Evolutionary conservation across 2,888 invertebrate species (phyloP).

Genomic region (Halocaridina rubra): DNA sequence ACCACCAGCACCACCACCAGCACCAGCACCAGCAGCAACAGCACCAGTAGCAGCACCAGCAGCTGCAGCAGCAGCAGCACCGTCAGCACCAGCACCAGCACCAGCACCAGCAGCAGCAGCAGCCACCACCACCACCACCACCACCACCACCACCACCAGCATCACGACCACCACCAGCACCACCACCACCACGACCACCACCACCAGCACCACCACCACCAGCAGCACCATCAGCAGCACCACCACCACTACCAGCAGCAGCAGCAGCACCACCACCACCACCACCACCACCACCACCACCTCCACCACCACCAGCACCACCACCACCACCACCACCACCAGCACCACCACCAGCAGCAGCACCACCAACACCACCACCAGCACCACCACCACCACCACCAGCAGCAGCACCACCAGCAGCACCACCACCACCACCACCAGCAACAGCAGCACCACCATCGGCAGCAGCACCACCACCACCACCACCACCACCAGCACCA

Average conservation of each 20-base stretch:
- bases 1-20: not conserved
- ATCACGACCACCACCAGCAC: not conserved
- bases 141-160: too few relatives aligned
- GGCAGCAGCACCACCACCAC: not conserved
- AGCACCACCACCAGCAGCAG: too few relatives aligned
- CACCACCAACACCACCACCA: too few relatives aligned
- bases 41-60: not conserved
- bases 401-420: not conserved
- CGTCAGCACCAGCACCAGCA: not conserved
- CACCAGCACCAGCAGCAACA: not conserved
- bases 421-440: not conserved
- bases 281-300: not conserved
- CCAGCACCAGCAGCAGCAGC: not conserved
- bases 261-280: not conserved
- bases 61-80: not conserved
- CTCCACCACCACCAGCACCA: not conserved
- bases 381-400: not conserved
- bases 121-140: too few relatives aligned
- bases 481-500: not conserved
- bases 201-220: not conserved
- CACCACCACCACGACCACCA: not conserved
- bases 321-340: too few relatives aligned
- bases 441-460: not conserved
- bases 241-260: not conserved
- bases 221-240: not conserved